phyloP scores from a whole-genome alignment of 1,140 invertebrate species.

The Ctenoplectra terminalis region DNA sequence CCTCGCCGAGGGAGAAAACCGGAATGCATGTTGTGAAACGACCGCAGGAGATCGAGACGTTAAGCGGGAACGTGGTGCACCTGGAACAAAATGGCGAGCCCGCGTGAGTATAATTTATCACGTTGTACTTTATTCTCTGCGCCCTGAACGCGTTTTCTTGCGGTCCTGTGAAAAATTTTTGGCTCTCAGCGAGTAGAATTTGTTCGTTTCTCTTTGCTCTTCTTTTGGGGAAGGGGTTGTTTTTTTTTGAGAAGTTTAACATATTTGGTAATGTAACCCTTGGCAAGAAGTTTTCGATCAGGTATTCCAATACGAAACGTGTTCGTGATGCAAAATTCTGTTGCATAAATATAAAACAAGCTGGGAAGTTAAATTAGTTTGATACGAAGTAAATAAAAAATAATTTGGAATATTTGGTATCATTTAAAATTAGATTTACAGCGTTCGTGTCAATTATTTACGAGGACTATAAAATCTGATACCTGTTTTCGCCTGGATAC shows the following conservation, averaged over 20 bases:
- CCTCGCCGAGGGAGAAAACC: slow-evolving; percentile 78
- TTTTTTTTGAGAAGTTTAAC: no score
- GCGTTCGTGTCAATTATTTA: not conserved
- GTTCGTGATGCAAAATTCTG: no score
- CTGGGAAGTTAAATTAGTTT: no score
- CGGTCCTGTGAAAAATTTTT: not conserved
- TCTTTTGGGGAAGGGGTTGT: no score
- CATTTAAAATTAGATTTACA: not conserved
- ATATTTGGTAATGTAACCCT: no score
- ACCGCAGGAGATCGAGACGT: slow-evolving; percentile 78
- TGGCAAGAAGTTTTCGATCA: no score
- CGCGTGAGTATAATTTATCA: slow-evolving; percentile 70
- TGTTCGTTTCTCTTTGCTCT: no score
- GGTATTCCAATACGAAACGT: no score
- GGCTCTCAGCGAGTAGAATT: no score
- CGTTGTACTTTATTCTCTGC: not conserved
- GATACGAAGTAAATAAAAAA: no score
- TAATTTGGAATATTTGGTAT: no score
- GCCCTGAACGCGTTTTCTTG: not conserved
- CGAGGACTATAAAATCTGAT: not conserved
- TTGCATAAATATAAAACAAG: no score
- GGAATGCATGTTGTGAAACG: slow-evolving; percentile 77
- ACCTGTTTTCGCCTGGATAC: not conserved
- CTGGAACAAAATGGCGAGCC: slow-evolving; percentile 78
- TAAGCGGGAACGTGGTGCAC: slow-evolving; percentile 79